phyloP scores from a whole-genome alignment of 2,888 invertebrate genomes.

The Syritta pipiens region DNA sequence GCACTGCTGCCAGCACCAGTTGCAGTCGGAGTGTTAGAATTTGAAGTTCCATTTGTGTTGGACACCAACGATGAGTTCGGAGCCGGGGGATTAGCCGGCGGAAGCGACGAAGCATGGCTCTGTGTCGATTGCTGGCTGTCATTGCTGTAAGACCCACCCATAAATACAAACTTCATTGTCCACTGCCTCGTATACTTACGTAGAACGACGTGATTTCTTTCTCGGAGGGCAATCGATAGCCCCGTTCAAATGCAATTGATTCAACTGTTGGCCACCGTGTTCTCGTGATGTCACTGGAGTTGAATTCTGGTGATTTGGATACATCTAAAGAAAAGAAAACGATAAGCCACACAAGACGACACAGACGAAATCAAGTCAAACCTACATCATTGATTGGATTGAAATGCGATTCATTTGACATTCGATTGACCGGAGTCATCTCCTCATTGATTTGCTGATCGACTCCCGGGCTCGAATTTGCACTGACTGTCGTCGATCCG shows the following conservation, averaged over 20 bases:
- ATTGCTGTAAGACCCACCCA: conserved; percentile 71
- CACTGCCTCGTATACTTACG: conserved; percentile 81
- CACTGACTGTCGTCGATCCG: conserved; percentile 93
- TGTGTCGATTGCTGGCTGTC: conserved; percentile 77
- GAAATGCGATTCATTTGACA: conserved; percentile 76
- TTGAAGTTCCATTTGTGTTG: conserved; percentile 54
- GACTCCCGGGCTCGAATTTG: conserved; percentile 89
- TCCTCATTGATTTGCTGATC: conserved; percentile 81
- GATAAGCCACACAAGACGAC: neutral
- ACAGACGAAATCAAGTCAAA: neutral
- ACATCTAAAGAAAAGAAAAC: conserved; percentile 72
- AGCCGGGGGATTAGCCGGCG: conserved; percentile 71
- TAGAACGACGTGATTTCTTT: conserved; percentile 95
- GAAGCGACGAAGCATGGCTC: conserved; percentile 76
- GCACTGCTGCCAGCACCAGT: neutral
- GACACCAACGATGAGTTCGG: conserved; percentile 69
- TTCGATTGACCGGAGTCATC: conserved; percentile 72
- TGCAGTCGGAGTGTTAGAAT: conserved; percentile 2
- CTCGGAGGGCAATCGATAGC: conserved; percentile 84
- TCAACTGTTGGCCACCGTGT: conserved; percentile 73
- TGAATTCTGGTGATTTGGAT: conserved; percentile 74
- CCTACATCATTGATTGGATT: conserved; percentile 79
- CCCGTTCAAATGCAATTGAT: conserved; percentile 75
- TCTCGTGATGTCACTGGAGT: conserved; percentile 73
- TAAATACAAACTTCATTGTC: neutral